A percentile compares a stretch with the other conserved stretches of the same genome.
These are phyloP conservation scores for Aldrovandia affinis DNA, from an alignment of 2,797 vertebrate genomes.

Conservation along the genomic window DNA sequence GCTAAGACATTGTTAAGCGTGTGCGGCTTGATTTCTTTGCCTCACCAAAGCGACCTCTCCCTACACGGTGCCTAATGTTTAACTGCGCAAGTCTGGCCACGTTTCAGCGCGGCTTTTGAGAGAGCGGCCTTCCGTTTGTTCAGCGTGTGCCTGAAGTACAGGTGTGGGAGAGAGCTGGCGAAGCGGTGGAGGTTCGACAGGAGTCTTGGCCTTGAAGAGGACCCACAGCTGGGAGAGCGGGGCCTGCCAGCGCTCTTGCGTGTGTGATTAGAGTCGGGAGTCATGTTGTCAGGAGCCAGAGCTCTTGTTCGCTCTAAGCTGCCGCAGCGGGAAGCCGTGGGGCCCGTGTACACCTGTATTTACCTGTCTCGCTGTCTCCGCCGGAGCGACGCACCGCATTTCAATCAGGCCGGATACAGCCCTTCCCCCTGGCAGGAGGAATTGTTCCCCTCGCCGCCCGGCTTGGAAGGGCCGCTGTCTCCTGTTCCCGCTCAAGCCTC, in stretches of 20 bases:
- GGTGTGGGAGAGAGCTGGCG: too few species aligned
- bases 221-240: background rate
- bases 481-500: background rate
- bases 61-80: conserved; percentile 77
- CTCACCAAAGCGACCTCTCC: conserved; percentile 70
- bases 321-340: background rate
- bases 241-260: background rate
- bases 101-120: conserved; percentile 67
- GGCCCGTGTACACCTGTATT: conserved; percentile 11
- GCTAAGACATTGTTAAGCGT: background rate
- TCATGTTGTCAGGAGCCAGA: background rate
- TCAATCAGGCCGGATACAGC: background rate
- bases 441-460: background rate
- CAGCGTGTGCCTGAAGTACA: conserved; percentile 72
- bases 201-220: background rate
- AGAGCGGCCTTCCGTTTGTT: conserved; percentile 75
- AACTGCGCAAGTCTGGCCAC: conserved; percentile 67
- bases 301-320: background rate
- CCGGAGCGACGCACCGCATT: background rate
- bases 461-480: background rate
- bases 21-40: conserved; percentile 56
- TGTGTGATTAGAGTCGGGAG: background rate
- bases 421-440: background rate
- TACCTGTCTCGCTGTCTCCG: conserved; percentile 5
- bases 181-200: background rate